Conservation (phyloP, 1,140 invertebrate species). For the Oedothorax gibbosus region DNA sequence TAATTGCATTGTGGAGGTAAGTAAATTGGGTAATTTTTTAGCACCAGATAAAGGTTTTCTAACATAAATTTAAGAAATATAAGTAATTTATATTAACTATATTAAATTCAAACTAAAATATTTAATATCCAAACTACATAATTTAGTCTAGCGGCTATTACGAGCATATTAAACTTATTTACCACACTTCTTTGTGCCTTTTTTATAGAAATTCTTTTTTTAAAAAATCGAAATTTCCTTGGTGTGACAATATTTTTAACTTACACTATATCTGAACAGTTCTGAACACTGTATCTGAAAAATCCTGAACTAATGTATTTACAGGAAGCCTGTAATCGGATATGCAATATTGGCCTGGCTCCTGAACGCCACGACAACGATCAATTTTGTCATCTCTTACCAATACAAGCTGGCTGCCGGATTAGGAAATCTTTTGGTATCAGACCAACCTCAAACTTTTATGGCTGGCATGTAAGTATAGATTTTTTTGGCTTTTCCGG, state of each 20-base stretch:
- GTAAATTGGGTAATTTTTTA: not conserved
- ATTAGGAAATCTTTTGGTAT: not conserved
- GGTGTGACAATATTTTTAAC: not conserved
- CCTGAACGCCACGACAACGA: not conserved
- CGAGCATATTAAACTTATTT: not conserved
- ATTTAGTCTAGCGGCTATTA: not conserved
- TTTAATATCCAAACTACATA: not conserved
- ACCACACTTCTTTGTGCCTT: too few species aligned
- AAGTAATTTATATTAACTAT: not conserved
- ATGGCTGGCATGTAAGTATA: not conserved
- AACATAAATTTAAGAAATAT: not conserved
- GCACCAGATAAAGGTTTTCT: not conserved
- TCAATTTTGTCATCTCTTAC: constrained; percentile 17
- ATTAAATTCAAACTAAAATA: not conserved
- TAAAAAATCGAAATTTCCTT: too few species aligned
- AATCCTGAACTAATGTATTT: not conserved
- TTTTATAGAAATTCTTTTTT: too few species aligned
- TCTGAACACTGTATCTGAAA: not conserved
- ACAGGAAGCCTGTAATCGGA: constrained; percentile 15
- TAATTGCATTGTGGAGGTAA: constrained; percentile 42
- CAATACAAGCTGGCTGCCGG: constrained; percentile 14
- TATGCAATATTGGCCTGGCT: not conserved
- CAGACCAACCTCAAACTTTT: not conserved
- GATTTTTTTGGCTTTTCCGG: too few species aligned
- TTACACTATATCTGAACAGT: not conserved